Evolutionary conservation across 1,140 invertebrate species (phyloP).

Genomic region (Goniozus legneri): DNA sequence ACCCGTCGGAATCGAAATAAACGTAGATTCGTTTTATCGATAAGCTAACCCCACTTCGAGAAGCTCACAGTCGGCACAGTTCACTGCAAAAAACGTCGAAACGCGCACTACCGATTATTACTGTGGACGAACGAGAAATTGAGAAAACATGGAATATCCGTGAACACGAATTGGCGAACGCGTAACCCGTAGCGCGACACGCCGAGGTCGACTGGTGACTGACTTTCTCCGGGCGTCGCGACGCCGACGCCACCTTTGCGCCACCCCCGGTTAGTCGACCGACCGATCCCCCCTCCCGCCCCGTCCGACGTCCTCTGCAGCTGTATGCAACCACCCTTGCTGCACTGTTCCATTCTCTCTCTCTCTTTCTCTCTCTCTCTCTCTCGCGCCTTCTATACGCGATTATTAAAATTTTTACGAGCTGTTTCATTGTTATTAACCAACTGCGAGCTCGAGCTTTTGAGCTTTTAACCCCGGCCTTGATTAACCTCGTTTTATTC

Average conservation of each 20-base stretch:
- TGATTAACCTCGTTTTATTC: background rate
- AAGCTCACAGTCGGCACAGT: too few relatives aligned
- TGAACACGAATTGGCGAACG: background rate
- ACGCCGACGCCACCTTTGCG: conserved; percentile 52
- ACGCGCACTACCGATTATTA: too few relatives aligned
- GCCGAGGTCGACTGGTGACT: conserved; percentile 49
- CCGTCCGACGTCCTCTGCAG: conserved; percentile 8
- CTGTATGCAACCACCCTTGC: conserved; percentile 1
- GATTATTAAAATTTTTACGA: conserved; percentile 19
- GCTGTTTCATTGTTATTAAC: background rate
- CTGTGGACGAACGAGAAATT: background rate
- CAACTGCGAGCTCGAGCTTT: conserved; percentile 8
- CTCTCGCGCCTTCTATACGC: conserved; percentile 10
- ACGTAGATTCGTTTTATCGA: too few relatives aligned
- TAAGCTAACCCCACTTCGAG: too few relatives aligned
- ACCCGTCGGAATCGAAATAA: too few relatives aligned
- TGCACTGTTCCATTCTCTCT: conserved; percentile 6
- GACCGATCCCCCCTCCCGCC: conserved; percentile 21
- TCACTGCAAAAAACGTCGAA: too few relatives aligned
- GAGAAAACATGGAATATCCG: background rate
- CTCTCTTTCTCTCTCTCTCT: conserved; percentile 6
- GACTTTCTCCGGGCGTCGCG: conserved; percentile 47
- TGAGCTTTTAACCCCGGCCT: background rate
- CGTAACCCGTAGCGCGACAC: conserved; percentile 19
- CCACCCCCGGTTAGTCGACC: conserved; percentile 17